These are phyloP conservation scores for Agrotis ipsilon DNA, from an alignment of 2,888 invertebrate genomes.

Conservation along the genomic window DNA sequence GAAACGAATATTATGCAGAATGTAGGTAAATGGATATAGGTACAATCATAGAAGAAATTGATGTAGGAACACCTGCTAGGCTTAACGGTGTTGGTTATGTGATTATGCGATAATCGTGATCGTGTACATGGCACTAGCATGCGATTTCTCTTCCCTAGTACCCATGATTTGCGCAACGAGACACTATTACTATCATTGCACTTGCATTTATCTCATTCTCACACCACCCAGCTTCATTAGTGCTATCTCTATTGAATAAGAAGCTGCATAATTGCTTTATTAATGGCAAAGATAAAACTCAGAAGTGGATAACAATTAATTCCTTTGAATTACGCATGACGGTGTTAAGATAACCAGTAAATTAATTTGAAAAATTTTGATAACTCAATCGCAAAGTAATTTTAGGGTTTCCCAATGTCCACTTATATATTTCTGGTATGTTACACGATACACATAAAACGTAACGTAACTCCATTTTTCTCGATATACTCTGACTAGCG, in stretches of 20 bases:
- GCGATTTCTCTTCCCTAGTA: constrained; percentile 45
- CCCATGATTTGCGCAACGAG: constrained; percentile 36
- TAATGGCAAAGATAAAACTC: constrained; percentile 9
- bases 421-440: no score
- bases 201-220: constrained; percentile 26
- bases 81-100: constrained; percentile 24
- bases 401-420: no score
- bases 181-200: constrained; percentile 8
- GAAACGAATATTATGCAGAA: no score
- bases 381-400: no score
- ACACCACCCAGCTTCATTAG: constrained; percentile 18
- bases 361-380: no score
- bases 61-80: neutral
- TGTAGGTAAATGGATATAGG: neutral
- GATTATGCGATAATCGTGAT: no score
- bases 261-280: constrained; percentile 17
- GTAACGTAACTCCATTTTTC: no score
- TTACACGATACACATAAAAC: no score
- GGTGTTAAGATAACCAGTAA: no score
- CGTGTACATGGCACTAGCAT: constrained; percentile 4
- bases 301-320: constrained; percentile 18
- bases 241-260: constrained; percentile 28
- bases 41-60: constrained; percentile 4
- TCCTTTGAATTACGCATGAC: constrained; percentile 4
- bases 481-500: no score